Conservation (phyloP, 2,113 vertebrate genomes). For the Pteruthius melanotis region DNA sequence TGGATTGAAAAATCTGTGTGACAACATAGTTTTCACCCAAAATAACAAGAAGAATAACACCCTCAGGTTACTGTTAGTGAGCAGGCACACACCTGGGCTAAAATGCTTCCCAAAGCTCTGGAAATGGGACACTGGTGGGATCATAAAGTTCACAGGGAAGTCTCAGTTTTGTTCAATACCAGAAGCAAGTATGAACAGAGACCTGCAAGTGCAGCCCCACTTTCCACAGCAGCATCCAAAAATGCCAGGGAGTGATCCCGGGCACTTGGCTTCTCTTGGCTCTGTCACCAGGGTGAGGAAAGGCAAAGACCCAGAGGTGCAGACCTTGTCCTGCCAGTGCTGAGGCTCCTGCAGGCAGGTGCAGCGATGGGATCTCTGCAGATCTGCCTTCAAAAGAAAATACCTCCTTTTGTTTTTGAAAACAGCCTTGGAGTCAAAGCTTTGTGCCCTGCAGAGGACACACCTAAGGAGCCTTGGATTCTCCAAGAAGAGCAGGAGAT, state of each 20-base stretch:
- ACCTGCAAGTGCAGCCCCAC: neutral
- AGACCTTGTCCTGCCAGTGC: neutral
- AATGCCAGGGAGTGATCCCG: neutral
- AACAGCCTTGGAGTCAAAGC: neutral
- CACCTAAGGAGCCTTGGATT: neutral
- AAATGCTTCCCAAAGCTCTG: neutral
- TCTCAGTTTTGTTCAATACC: neutral
- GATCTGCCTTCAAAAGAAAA: neutral
- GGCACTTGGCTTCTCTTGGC: neutral
- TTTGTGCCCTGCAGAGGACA: neutral
- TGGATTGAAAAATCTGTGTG: neutral
- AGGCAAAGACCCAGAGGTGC: neutral
- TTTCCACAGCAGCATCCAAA: neutral
- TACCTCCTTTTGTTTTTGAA: rapidly evolving
- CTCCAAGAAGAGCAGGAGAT: neutral
- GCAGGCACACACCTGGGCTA: neutral
- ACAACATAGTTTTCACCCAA: neutral
- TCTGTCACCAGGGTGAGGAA: neutral
- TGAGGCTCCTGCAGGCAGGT: neutral
- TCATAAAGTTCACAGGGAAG: neutral
- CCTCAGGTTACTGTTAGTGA: neutral
- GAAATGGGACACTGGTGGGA: neutral
- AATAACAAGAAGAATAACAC: neutral
- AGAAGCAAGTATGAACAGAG: neutral
- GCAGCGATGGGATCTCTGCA: neutral